These are phyloP conservation scores for Brenthis hecate DNA, from an alignment of 2,888 invertebrate species.

Conservation along the genomic window DNA sequence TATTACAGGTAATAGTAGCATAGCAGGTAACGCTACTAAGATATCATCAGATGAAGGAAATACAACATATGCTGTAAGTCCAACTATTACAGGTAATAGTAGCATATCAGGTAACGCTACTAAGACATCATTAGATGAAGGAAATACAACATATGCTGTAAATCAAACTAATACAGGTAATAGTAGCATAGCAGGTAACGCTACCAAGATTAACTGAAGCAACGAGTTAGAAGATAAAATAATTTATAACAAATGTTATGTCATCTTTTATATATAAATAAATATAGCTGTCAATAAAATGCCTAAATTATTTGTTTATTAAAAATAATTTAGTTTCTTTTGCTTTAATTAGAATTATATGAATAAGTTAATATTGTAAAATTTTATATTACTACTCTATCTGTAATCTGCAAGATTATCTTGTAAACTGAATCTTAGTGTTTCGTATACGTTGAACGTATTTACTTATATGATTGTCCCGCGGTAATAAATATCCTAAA, in stretches of 20 bases:
- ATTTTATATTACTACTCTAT: no score
- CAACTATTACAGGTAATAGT: neutral
- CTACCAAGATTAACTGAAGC: neutral
- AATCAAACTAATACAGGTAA: neutral
- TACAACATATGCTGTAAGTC: conserved; percentile 1
- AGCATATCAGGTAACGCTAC: neutral
- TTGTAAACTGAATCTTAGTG: no score
- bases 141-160: conserved; percentile 14
- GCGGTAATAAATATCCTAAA: no score
- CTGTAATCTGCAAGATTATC: no score
- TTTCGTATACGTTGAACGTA: no score
- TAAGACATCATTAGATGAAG: conserved; percentile 3
- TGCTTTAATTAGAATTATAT: no score
- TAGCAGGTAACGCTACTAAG: neutral
- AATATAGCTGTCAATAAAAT: no score
- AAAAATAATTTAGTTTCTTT: no score
- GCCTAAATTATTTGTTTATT: no score
- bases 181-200: neutral
- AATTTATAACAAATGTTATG: neutral
- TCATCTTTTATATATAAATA: conserved; percentile 1
- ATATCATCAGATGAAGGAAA: conserved; percentile 14
- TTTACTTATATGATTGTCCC: no score
- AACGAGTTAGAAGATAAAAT: neutral
- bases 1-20: neutral
- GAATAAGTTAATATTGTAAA: no score